Evolutionary conservation across 2,797 vertebrate genomes (phyloP), one percentile per base, ranked within the genome.

Genomic region (Babyrousa celebensis): DNA sequence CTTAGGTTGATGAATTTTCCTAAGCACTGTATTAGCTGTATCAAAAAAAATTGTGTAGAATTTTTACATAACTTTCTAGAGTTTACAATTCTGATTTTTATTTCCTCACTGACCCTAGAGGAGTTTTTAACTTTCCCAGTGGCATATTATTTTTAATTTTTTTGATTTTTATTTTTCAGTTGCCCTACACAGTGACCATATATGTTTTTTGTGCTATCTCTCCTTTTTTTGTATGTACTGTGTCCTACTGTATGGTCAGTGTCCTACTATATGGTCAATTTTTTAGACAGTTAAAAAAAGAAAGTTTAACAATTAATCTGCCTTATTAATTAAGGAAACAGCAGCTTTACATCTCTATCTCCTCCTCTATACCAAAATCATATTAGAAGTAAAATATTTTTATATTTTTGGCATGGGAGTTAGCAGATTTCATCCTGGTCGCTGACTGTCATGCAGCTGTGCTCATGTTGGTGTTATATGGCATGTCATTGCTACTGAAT

Each of bases 41-140:
- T 93, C 14, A 56, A 63, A 89, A 78, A 40, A 5, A 79, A 23
- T 85, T 95, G 5, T 89, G 60, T 62, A 88, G 27, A 84, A 94
- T 89, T 89, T 79, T 91, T 16, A 40, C 43, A 70, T 80, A 68
- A 80, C 60, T 80, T 78, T 85, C 85, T 78, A 40, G 23, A 67
- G n/a, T 62, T 71, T 56, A 84, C 16, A 91, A 21, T 32, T 83
- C 60, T 80, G 14, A 70, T 60, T 85, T 48, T 74, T 4, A 70
- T 89, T 78, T 72, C 77, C 48, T 87, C 29, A 40, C 3, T 88
- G 52, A 62, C 25, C 27, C 25, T 84, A 63, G 27, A 62, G 62
- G 32, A 74, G 15, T 77, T 87, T 83, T 84, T 10, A 85, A 82
- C 83, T 52, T 71, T 87, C 58, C 56, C 87, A 40, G 12, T 60